phyloP scores from a whole-genome alignment of 2,113 vertebrate species.

The Sinocyclocheilus anshuiensis region DNA sequence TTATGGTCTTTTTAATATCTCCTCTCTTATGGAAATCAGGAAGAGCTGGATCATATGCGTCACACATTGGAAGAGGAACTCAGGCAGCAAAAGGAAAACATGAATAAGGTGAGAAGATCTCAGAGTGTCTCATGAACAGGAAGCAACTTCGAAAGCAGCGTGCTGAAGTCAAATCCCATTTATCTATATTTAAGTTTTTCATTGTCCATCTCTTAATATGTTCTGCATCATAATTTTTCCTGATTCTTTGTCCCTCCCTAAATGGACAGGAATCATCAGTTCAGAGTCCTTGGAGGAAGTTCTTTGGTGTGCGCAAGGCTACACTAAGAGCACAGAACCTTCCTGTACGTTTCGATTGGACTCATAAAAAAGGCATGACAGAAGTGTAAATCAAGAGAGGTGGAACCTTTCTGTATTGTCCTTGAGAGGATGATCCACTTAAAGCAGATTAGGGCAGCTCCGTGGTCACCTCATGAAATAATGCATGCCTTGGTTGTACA shows the following conservation, averaged over 20 bases:
- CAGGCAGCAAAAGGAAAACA: conserved; percentile 67
- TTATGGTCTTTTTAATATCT: background rate
- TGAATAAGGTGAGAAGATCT: conserved; percentile 69
- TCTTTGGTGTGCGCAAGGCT: conserved; percentile 81
- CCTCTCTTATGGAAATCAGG: conserved; percentile 59
- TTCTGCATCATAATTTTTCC: conserved; percentile 31
- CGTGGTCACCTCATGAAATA: background rate
- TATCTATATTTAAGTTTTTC: background rate
- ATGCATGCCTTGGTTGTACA: background rate
- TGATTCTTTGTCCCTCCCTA: conserved; percentile 58
- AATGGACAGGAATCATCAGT: conserved; percentile 70
- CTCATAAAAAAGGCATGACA: conserved; percentile 25
- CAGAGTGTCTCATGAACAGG: background rate
- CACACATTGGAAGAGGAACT: conserved; percentile 68
- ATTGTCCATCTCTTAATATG: background rate
- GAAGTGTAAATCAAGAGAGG: background rate
- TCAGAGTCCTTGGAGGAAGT: conserved; percentile 82
- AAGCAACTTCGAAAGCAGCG: background rate
- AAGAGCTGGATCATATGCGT: conserved; percentile 66
- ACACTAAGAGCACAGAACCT: conserved; percentile 75
- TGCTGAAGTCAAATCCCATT: background rate
- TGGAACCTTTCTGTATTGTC: background rate
- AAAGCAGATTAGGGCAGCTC: background rate
- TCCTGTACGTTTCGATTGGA: conserved; percentile 73
- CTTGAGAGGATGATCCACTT: conserved; percentile 9